Evolutionary conservation across 2,888 invertebrate species (phyloP), one percentile per base, ranked within the genome.

Genomic region (Perizoma flavofasciatum): DNA sequence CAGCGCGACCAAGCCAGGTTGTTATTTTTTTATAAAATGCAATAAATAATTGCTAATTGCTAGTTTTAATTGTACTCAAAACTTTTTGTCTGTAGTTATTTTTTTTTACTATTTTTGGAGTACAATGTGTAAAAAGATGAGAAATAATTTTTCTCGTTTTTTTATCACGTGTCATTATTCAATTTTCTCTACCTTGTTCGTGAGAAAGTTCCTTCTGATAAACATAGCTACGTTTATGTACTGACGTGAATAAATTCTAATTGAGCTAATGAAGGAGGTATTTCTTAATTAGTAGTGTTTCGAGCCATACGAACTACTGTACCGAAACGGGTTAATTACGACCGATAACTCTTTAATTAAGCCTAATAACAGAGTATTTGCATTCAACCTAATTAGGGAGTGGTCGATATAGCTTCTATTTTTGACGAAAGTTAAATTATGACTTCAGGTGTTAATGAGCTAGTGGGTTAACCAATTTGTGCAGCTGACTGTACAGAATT

Each of bases 261-360:
- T 89, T 88, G 88, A 86, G 75, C 77, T 88, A 89, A 90, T 86
- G 88, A 89, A 84, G 86, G 78, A 87, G 89, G 86, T 86, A 89
- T 89, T 88, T 88, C 89, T 89, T 89, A 89, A 90, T 90, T 88
- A 90, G 88, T 86, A 80, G 83, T 88, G 85, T 88, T 86, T 83
- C 80, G 79, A 83, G 77, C 79, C 80, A 84, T 86, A 86, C 83
- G 85, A 84, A 83, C 81, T 84, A 85, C 82, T 85, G 84, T 86
- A 86, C 88, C 86, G 86, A 87, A 88, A 86, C 89, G 85, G 85
- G 83, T 82, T 89, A 89, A 90, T 89, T 89, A 88, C 85, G 69
- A 75, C 76, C 89, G 87, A 89, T 89, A 90, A 89, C 88, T 91
- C 90, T 89, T 89, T 90, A 90, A 91, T 91, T 90, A 90, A 89